Evolutionary conservation across 2,113 vertebrate species (phyloP).

Genomic region (Grallaria varia): DNA sequence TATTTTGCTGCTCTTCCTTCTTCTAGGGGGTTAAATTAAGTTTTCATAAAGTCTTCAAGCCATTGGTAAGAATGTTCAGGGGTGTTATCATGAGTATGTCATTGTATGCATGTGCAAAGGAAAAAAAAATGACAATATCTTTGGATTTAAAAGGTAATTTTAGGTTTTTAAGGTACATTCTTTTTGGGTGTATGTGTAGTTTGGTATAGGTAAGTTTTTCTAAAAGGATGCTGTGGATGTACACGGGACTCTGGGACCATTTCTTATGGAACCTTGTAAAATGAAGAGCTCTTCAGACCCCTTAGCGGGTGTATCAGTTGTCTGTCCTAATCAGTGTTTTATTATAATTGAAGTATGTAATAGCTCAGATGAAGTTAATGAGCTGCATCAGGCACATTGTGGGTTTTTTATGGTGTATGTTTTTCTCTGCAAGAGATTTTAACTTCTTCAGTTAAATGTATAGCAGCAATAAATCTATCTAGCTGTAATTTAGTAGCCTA

Average conservation of each 20-base stretch:
- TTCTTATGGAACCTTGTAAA: not conserved
- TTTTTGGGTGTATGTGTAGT: not conserved
- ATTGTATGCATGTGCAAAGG: not conserved
- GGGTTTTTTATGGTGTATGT: not conserved
- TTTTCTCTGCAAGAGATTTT: not conserved
- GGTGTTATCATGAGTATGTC: too few species aligned
- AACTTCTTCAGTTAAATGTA: not conserved
- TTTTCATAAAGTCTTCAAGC: not conserved
- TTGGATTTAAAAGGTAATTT: not conserved
- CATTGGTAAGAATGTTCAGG: not conserved
- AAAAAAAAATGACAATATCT: rapidly evolving
- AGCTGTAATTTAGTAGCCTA: not conserved
- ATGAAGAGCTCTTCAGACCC: not conserved
- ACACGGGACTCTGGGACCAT: not conserved
- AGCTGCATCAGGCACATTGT: not conserved
- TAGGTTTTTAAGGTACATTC: not conserved
- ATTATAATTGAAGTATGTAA: not conserved
- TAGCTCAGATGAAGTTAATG: not conserved
- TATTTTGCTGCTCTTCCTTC: not conserved
- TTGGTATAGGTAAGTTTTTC: not conserved
- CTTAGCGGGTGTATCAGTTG: not conserved
- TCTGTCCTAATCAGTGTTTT: not conserved
- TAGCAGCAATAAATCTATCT: not conserved
- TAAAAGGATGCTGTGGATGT: not conserved
- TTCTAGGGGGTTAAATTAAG: not conserved